phyloP scores from a whole-genome alignment of 2,113 vertebrate species.

The Psettodes erumei region DNA sequence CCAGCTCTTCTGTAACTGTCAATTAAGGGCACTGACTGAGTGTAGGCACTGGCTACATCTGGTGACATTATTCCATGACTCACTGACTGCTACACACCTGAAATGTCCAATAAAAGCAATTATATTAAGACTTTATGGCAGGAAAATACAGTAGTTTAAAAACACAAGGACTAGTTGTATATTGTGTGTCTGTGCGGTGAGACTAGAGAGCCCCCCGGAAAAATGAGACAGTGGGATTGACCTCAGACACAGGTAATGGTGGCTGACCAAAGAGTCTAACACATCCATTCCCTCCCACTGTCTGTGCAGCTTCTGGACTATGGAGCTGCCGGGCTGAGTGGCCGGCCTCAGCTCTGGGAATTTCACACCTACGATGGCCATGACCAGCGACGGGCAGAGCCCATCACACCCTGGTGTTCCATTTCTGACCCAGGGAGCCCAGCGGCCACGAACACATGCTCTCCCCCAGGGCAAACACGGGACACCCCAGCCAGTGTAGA shows the following conservation, averaged over 20 bases:
- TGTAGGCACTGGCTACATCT: slow-evolving; percentile 42
- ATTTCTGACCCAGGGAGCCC: slow-evolving; percentile 63
- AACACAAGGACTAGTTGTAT: slow-evolving; percentile 14
- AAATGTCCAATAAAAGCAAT: slow-evolving; percentile 52
- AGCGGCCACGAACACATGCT: slow-evolving; percentile 64
- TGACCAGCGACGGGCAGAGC: slow-evolving; percentile 26
- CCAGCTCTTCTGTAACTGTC: slow-evolving; percentile 52
- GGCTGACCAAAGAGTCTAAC: slow-evolving; percentile 50
- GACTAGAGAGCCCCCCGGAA: slow-evolving; percentile 14
- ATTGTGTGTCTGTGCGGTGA: slow-evolving; percentile 33
- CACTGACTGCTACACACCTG: slow-evolving; percentile 57
- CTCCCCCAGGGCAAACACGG: slow-evolving; percentile 73
- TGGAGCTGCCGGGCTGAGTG: slow-evolving; percentile 39
- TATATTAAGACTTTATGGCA: slow-evolving; percentile 21
- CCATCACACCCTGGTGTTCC: slow-evolving; percentile 65
- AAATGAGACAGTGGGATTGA: slow-evolving; percentile 45
- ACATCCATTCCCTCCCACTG: slow-evolving; percentile 41
- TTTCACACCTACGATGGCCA: slow-evolving; percentile 57
- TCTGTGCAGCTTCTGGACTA: slow-evolving; percentile 39
- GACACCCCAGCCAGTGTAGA: slow-evolving; percentile 73
- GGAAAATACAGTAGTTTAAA: slow-evolving; percentile 29
- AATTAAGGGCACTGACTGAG: slow-evolving; percentile 55
- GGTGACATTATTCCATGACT: slow-evolving; percentile 60
- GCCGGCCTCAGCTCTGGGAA: slow-evolving; percentile 61
- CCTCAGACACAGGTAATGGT: slow-evolving; percentile 51